Base-by-base conservation (phyloP, 2,888 invertebrate genomes). In the Prostheceraeus crozeri region DNA sequence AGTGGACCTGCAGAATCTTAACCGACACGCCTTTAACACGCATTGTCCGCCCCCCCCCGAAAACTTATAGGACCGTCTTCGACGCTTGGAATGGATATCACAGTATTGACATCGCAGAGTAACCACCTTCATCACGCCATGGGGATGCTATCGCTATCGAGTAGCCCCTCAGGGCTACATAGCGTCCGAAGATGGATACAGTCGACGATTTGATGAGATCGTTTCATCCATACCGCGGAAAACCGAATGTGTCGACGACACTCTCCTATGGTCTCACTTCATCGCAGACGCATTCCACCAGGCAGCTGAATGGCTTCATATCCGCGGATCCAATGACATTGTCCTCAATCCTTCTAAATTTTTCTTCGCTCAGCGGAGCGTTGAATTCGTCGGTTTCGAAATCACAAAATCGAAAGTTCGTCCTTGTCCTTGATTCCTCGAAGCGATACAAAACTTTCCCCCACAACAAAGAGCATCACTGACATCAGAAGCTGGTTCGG, bases 101-200 rank as follows among this genome's bases (percentile, higher is more conserved):
- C 51, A 56, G 40, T 25, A 27, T 56, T n/a, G 65, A 65, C 45
- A 64, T 61, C 6, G 66, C 23, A 25, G 65, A 36, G 33, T 65
- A 1, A 67, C 65, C 4, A 66, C 65, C 1, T 67, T 65, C 30
- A 66, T 66, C 8, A 40, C 40, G 19, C 40, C 40, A 40, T 40
- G 40, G 40, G 40, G 40, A 14, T 23, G 40, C 4, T 48, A 19
- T 19, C 48, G 27, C 21, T 19, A 19, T 4, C 28, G 48, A 25
- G 28, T 30, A 25, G 28, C 48, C 14, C 27, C 48, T 48, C 48
- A 48, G 19, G 48, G 48, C 4, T 48, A 48, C 14, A 54, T 54
- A 19, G 6, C 54, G 21, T 54, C 54, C 11, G 54, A 33, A n/a
- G 54, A 54, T n/a, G 52, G 52, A 51, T 51, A 51, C 52, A 19